Evolutionary conservation across 2,888 invertebrate species (phyloP), one percentile per base, ranked within the genome.

Genomic region (Lasioglossum pauxillum): DNA sequence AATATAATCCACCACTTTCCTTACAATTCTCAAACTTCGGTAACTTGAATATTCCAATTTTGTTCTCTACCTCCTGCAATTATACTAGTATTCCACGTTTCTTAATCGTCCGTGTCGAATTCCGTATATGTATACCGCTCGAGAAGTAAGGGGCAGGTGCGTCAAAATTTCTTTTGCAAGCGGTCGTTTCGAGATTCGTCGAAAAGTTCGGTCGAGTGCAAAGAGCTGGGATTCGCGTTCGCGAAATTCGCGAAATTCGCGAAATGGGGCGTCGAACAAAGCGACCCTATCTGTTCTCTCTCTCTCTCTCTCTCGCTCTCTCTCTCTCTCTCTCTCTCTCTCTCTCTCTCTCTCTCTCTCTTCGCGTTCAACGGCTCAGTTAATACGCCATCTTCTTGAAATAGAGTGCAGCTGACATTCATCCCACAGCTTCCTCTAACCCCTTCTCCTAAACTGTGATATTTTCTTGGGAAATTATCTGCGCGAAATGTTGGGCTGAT

Each of bases 331-430:
- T 23, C 23, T 49, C 49, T 49, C 49, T 49, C 49, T 49, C 53
- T 53, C 53, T 53, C 53, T 23, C 53, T 53, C 53, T 53, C 23
- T 53, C 53, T 23, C 23, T 2, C 53, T 3, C 69, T 23, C 35
- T 38, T 10, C 27, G 16, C 75, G 69, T 60, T 31, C 71, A 53
- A 64, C 38, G 75, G n/a, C 38, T 31, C 57, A 31, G 69, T 78
- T 78, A 76, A 81, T 78, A 78, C 86, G 75, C 67, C 77, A 87
- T 86, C 80, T 69, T 83, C 87, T 87, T 86, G 86, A 87, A 86
- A 87, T 86, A 87, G 87, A 83, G 80, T 73, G 72, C 72, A 67
- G 64, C 64, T 19, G 64, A 64, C 31, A 64, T 64, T 64, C 64
- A 31, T 27, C 64, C 16, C 1, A 5, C 27, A 1, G 64, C 31